Percentiles rank a stretch among this genome's conserved stretches.
These are phyloP conservation scores for Rhinoraja longicauda DNA, from an alignment of 2,797 vertebrate species.

Conservation along the genomic window DNA sequence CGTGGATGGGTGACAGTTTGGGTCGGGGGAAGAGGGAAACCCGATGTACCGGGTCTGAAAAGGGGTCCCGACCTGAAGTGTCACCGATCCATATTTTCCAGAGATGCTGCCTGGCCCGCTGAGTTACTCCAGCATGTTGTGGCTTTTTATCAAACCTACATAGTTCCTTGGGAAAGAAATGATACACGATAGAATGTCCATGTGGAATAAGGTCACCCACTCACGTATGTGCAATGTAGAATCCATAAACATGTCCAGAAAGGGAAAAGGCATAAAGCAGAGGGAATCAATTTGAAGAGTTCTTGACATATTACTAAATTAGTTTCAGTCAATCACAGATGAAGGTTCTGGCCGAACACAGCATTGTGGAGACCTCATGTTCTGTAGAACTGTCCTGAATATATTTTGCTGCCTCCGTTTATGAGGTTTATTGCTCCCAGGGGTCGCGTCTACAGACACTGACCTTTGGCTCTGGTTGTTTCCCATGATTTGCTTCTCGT, in stretches of 20 bases:
- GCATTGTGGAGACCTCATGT: slow-evolving; percentile 87
- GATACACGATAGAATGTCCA: not conserved
- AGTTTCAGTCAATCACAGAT: slow-evolving; percentile 67
- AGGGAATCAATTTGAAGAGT: not conserved
- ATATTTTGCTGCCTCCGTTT: slow-evolving; percentile 81
- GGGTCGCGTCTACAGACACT: slow-evolving; percentile 63
- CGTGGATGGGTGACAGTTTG: too few relatives aligned
- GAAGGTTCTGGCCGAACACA: slow-evolving; percentile 79
- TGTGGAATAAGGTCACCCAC: not conserved
- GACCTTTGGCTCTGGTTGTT: slow-evolving; percentile 73
- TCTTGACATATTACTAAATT: not conserved
- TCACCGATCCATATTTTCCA: too few relatives aligned
- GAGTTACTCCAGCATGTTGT: too few relatives aligned
- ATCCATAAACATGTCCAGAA: not conserved
- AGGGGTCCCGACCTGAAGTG: too few relatives aligned
- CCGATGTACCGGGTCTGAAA: too few relatives aligned
- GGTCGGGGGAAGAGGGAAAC: too few relatives aligned
- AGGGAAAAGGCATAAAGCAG: not conserved
- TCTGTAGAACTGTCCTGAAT: slow-evolving; percentile 88
- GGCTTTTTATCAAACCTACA: not conserved
- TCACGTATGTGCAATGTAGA: not conserved
- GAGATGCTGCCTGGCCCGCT: too few relatives aligned
- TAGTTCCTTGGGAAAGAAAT: not conserved
- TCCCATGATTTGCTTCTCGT: slow-evolving; percentile 74
- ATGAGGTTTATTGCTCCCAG: slow-evolving; percentile 65